These are phyloP conservation scores for Suillia variegata DNA, from an alignment of 2,888 invertebrate genomes.

Conservation along the genomic window DNA sequence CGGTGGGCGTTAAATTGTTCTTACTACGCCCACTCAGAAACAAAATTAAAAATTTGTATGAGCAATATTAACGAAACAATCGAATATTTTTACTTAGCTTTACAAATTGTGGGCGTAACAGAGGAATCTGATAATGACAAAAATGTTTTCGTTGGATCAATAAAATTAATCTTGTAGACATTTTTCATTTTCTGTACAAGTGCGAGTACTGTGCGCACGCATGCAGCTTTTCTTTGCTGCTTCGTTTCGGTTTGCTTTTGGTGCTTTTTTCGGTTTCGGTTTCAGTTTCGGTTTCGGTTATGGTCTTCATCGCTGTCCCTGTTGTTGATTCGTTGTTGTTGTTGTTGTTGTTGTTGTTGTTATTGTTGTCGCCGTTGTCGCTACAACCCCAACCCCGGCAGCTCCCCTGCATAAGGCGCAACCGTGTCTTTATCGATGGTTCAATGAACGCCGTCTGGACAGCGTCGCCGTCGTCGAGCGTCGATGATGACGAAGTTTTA, in stretches of 20 bases:
- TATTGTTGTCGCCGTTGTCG: slow-evolving; percentile 13
- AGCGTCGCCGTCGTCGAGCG: slow-evolving; percentile 11
- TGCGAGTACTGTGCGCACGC: no score
- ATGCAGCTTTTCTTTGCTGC: not conserved
- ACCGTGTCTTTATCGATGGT: slow-evolving; percentile 17
- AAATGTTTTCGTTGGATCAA: no score
- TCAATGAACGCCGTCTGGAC: slow-evolving; percentile 22
- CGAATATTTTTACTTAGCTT: no score
- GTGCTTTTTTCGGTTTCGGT: slow-evolving; percentile 25
- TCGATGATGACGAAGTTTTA: slow-evolving; percentile 3
- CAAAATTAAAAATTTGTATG: no score
- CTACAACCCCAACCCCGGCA: not conserved
- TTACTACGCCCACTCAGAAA: no score
- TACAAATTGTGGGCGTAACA: no score
- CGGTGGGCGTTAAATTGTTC: no score
- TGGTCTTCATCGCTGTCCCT: slow-evolving; percentile 16
- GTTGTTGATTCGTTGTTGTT: not conserved
- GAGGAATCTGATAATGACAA: no score
- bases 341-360: not conserved
- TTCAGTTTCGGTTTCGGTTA: slow-evolving; percentile 23
- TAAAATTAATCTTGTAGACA: no score
- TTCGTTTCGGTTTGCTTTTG: slow-evolving; percentile 8
- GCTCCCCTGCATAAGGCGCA: not conserved
- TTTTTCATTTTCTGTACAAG: no score
- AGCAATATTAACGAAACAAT: no score